Evolutionary conservation across 1,140 invertebrate species (phyloP).

Genomic region (Coptotermes formosanus): DNA sequence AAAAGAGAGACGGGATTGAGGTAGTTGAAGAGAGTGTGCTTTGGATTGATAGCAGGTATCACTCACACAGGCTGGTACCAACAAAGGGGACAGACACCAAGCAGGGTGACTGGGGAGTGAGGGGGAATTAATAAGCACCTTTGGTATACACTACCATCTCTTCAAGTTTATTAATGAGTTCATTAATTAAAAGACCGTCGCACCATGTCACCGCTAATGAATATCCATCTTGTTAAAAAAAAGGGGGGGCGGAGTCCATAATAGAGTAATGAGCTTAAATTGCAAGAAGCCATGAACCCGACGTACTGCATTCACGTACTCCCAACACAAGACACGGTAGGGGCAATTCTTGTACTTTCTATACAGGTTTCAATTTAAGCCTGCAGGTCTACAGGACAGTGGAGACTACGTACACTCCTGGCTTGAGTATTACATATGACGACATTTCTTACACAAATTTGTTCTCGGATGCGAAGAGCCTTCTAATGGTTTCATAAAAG

Average conservation of each 20-base stretch:
- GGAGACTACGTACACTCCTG: no score
- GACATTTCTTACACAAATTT: no score
- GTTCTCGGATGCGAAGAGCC: no score
- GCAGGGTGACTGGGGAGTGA: background rate
- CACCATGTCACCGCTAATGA: background rate
- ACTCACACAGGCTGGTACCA: background rate
- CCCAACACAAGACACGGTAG: background rate
- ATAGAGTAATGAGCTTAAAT: background rate
- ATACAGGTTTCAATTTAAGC: no score
- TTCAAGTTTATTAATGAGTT: constrained; percentile 8
- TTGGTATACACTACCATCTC: background rate
- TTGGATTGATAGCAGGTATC: constrained; percentile 1
- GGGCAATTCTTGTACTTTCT: background rate
- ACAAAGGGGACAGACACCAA: background rate
- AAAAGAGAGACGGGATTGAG: background rate
- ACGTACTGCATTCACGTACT: background rate
- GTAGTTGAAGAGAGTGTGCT: background rate
- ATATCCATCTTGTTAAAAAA: background rate
- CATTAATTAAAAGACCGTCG: background rate
- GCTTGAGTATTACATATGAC: no score
- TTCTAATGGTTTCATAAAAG: no score
- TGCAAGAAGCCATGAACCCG: background rate
- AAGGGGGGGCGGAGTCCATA: background rate
- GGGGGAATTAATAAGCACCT: background rate
- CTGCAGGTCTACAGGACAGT: no score